Evolutionary conservation across 1,140 invertebrate species (phyloP), one percentile per base, ranked within the genome.

Genomic region (Argopecten irradians): DNA sequence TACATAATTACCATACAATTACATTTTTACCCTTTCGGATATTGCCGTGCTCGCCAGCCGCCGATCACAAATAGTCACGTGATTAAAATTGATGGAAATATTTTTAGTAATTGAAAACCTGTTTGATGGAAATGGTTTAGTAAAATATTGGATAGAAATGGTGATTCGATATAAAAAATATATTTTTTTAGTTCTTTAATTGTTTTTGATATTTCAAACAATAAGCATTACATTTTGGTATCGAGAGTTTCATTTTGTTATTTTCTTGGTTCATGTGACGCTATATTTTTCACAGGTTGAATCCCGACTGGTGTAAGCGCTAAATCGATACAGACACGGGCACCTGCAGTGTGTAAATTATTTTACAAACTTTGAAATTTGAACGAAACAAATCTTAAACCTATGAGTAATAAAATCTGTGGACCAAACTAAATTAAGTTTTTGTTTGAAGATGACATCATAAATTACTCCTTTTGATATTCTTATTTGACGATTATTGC

Each of bases 171-270:
- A n/a, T 71, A 5, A 71, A 71, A 71, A 28, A n/a, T 11, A 28
- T 16, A 71, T n/a, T 71, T n/a, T n/a, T 28, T 71, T n/a, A n/a
- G n/a, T n/a, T n/a, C n/a, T n/a, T n/a, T n/a, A n/a, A 3, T 71
- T 71, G 28, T 71, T 71, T 71, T 71, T n/a, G 55, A 71, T 71
- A 71, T 71, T 71, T 71, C n/a, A n/a, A 71, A 28, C n/a, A 28
- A 28, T n/a, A 5, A 71, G n/a, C 55, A 32, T 39, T 86, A 39
- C 84, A 28, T 34, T 89, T 86, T 89, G 88, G 85, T 84, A 55
- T 86, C 88, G 83, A 89, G 88, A 88, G 89, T 90, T 82, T 86
- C 34, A 36, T 85, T 43, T 28, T 0, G 32, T 34, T 32, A 34
- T 71, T 85, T 41, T 82, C 33, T 84, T 84, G 82, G 9, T 89